Base-by-base conservation (phyloP, 2,797 vertebrate genomes). In the Urosaurus nigricauda region DNA sequence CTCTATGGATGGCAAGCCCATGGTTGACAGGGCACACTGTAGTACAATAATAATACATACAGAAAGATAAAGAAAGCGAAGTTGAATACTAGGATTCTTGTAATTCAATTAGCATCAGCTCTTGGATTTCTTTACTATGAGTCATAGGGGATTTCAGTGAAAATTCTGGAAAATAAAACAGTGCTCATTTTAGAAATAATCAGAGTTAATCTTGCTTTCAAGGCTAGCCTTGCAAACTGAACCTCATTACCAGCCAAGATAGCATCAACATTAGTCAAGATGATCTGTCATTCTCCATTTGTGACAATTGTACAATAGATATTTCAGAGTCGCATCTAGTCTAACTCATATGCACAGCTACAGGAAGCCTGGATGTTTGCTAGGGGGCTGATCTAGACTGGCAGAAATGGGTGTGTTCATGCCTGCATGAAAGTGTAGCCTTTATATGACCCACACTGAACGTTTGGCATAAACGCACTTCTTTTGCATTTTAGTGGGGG, bases 101-200 rank as follows among this genome's bases (percentile, higher is more conserved):
- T 19, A 79, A 68, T 14, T 88, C 79, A 60, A 21, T 60, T 5
- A 60, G 0, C 17, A 21, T 60, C 58, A 21, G 17, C 58, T 60
- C 19, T 5, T 89, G 94, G 94, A 94, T 90, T 91, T 82, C 60
- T 85, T 60, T 81, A 29, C 35, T 40, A 63, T 53, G 24, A 17
- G 5, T 13, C 79, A 63, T 37, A 37, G 24, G 79, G 12, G 5
- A 74, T 37, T 85, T 74, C 26, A 58, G 4, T 73, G 47, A 19
- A 84, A 37, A 24, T 73, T 29, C 70, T 71, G 6, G 56, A 29
- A 65, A 74, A 84, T 74, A 29, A 53, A 56, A 71, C 14, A 13
- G 47, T 3, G 4, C 5, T 84, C 35, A 29, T 7, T 3, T 73
- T 84, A 13, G 53, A 73, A 84, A 73, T n/a, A 47, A 73, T 51